Base-by-base conservation (phyloP, 2,888 invertebrate genomes). In the Heliconius sara region DNA sequence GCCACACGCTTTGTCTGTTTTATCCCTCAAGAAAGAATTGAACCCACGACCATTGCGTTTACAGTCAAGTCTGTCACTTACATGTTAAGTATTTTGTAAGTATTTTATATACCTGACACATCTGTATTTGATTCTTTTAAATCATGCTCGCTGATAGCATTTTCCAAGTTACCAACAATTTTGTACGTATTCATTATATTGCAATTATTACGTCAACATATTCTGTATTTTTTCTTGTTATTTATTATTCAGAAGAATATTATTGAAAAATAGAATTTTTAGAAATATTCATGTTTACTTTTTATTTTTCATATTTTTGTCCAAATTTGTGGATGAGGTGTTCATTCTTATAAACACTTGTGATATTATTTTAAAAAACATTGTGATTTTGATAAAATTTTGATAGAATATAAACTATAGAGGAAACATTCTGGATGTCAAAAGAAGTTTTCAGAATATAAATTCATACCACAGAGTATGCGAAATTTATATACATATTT, bases 271-370 rank as follows among this genome's bases (percentile, higher is more conserved):
- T 72, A 9, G 22, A 10, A 4, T 75, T 7, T 65, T 65, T n/a
- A 1, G 25, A 13, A 2, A 9, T 25, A 9, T 13, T 22, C 27
- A 43, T 43, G 12, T 22, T 65, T 75, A 75, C 12, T 63, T 65
- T 65, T 43, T 13, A 47, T 65, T 75, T 65, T 65, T 65, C 19
- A 65, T 75, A 43, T 75, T 43, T 65, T 43, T 27, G 9, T 12
- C 34, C 6, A 63, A 63, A 65, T 27, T 30, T 65, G 75, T 47
- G 22, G 75, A 75, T 27, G 65, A 75, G 27, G 43, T 43, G 75
- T 75, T 75, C 65, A 75, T 65, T 65, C 39, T 75, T 47, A 75
- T 19, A 6, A 75, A 75, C 39, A 75, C 75, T 75, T 75, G 75
- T 16, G 75, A 75, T 27, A 65, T 43, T 47, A 75, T 65, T 65